Conservation (phyloP, 2,113 vertebrate genomes). For the Axis porcinus region DNA sequence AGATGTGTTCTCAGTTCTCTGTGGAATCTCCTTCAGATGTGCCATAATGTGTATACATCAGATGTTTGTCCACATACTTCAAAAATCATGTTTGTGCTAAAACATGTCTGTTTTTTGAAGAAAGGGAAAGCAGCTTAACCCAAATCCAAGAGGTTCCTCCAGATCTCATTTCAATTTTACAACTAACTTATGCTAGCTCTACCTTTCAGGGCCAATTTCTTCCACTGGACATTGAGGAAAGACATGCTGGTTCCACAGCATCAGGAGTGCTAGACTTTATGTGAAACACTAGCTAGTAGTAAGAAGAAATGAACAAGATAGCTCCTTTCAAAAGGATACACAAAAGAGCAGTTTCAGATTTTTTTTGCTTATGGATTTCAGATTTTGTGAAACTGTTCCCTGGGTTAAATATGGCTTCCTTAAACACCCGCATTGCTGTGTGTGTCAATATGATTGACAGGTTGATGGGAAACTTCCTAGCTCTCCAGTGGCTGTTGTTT, state of each 20-base stretch:
- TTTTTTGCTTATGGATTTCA: not conserved
- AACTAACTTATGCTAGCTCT: not conserved
- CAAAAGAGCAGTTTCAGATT: not conserved
- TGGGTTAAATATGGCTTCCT: not conserved
- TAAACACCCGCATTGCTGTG: not conserved
- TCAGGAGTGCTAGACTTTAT: not conserved
- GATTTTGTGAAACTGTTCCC: not conserved
- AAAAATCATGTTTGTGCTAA: not conserved
- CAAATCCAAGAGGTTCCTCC: not conserved
- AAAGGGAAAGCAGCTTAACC: not conserved
- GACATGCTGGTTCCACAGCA: not conserved
- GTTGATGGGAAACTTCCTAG: not conserved
- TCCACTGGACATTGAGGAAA: not conserved
- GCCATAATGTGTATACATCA: not conserved
- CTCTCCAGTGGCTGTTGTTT: not conserved
- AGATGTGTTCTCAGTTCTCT: not conserved
- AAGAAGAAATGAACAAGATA: not conserved
- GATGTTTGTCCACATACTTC: not conserved
- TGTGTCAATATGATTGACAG: not conserved
- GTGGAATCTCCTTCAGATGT: not conserved
- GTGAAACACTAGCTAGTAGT: not conserved
- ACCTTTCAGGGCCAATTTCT: not conserved
- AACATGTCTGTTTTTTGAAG: not conserved
- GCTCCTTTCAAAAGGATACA: not conserved
- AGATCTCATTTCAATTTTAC: not conserved